These are phyloP conservation scores for Trigoniulus corallinus DNA, from an alignment of 1,140 invertebrate genomes.

Conservation along the genomic window DNA sequence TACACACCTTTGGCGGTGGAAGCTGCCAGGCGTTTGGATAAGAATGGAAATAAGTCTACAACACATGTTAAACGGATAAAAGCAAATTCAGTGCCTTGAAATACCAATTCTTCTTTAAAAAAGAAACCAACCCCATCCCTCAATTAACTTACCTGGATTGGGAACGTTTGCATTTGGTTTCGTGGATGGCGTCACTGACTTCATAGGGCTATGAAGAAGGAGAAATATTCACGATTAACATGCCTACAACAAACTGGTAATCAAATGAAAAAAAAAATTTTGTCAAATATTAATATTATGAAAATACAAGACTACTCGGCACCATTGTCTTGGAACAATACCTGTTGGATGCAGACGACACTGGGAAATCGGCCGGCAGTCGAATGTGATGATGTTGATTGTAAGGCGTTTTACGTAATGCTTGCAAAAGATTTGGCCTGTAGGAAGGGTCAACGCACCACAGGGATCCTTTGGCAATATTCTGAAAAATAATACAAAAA, in stretches of 20 bases:
- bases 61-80: no score
- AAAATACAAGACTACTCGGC: not conserved
- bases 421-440: slow-evolving; percentile 65
- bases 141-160: no score
- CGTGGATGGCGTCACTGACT: no score
- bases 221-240: no score
- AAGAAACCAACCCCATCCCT: no score
- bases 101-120: no score
- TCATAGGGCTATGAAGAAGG: no score
- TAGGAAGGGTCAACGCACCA: slow-evolving; percentile 88
- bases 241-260: no score
- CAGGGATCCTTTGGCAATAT: slow-evolving; percentile 80
- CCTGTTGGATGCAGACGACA: not conserved
- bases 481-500: slow-evolving; percentile 34
- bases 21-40: slow-evolving; percentile 46
- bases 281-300: not conserved
- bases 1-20: slow-evolving; percentile 19
- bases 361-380: not conserved
- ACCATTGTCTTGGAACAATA: no score
- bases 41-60: slow-evolving; percentile 55
- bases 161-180: no score
- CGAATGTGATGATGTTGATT: slow-evolving; percentile 34
- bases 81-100: no score
- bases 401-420: slow-evolving; percentile 62
- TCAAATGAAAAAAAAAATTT: no score